Base-by-base conservation (phyloP, 1,140 invertebrate genomes). In the Heliconius nattereri region DNA sequence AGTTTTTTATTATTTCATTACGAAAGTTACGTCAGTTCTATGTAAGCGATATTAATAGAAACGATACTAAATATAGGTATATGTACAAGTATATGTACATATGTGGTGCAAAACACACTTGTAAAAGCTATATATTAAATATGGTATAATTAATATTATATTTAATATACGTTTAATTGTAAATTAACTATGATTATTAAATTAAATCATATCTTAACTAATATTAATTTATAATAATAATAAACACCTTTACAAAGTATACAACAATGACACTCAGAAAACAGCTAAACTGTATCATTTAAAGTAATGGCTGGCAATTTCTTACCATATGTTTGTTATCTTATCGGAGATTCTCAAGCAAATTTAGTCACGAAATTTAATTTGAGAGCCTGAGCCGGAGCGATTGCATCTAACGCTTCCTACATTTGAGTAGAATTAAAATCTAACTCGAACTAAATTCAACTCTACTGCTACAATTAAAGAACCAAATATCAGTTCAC, bases 331-430 rank as follows among this genome's bases (percentile, higher is more conserved):
- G 76, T 72, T 78, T 78, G 76, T 72, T 78, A 78, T 71, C 78
- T 74, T 75, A 79, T 74, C 78, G 40, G 37, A n/a, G 54, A 70
- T 35, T 79, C 73, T 35, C 66, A 70, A 70, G 57, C 73, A 75
- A 79, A 79, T 79, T 74, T 49, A 9, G 80, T 81, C 81, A 82
- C 81, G 81, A 82, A 79, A 79, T 82, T 75, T 29, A 76, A 78
- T 78, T 54, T 57, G 57, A 76, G 74, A 76, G 74, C 57, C 32
- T 76, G 54, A 54, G 75, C 70, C n/a, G 73, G n/a, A 52, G 57
- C 70, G 78, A 78, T 82, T 77, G 71, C 71, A 66, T 74, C 80
- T 79, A 11, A 76, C 23, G 54, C 81, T 82, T 81, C 76, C 70
- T 77, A 52, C 70, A 76, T 78, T 78, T 71, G 45, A 37, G 29